Base-by-base conservation (phyloP, 37 sponge, comb jelly and placozoan genomes). In the Haliclona indistincta region DNA sequence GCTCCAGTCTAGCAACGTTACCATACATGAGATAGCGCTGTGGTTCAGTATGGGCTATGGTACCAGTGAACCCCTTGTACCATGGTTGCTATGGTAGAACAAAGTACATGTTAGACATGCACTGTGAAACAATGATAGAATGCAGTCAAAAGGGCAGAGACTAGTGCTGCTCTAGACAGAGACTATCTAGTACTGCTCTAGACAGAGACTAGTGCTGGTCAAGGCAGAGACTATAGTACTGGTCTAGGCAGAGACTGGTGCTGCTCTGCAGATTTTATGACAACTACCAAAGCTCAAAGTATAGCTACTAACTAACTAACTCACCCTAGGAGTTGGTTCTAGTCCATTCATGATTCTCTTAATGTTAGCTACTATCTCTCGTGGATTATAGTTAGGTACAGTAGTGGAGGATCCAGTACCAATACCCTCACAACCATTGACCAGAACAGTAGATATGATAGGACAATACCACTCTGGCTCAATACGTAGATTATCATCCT, bases 381-480 rank as follows among this genome's bases (percentile, higher is more conserved):
- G 26, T 0, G 84, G 82, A 62, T 84, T 67, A 52, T 83, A 95
- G 79, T 95, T 95, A 32, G 98, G 98, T 4, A 89, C 80, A 64
- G 29, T 56, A 55, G 94, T 97, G 43, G 93, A 91, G 88, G 92
- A 97, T 0, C 98, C 98, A 7, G 98, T 97, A 5, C 98, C 98
- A 54, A 97, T 97, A 33, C 98, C 98, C 23, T 92, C 93, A 44
- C 84, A 56, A 26, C 98, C 98, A 56, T 97, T 97, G 19, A 88
- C 79, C 56, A 97, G 86, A 20, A 95, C 77, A 87, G 89, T 78
- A 64, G 98, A 95, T 0, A 97, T 29, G 52, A 95, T 84, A 51
- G 98, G 98, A 56, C 94, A 94, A 83, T 97, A 97, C 98, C 98
- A 97, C 74, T 95, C 95, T 0, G 98, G 98, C 77, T 97, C 98